Base-by-base conservation (phyloP, 2,797 vertebrate genomes). In the Anabacerthia variegaticeps region DNA sequence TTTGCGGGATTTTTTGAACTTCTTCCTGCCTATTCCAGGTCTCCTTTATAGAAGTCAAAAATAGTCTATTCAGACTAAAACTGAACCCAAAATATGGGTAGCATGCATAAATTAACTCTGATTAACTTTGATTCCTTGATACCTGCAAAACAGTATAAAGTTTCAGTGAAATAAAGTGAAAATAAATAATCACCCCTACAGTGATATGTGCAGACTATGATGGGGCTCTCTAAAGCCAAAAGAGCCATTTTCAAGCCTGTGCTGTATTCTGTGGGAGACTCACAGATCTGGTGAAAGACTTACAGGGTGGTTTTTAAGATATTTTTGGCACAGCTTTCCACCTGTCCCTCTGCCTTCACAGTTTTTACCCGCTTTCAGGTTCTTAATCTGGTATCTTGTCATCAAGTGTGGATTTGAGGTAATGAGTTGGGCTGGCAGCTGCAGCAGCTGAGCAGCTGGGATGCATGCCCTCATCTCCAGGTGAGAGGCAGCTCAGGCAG, bases 401-500 rank as follows among this genome's bases (percentile, higher is more conserved):
- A 3, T 74, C 43, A 32, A 77, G 34, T 56, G 62, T 78, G 75
- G 51, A 72, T 90, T 90, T 93, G 83, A 84, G 77, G 77, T 59
- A 69, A 7, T 67, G 63, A 51, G 27, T 44, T 92, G 71, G 76
- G 41, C 88, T 75, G 82, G 61, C 89, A 91, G 79, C 72, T 80
- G 89, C 75, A 89, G 87, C 87, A 85, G 79, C 82, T 95, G 82
- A 88, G 82, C 79, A 69, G 39, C 85, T 78, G 68, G 51, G 62
- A 84, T 46, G 24, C 43, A 32, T 34, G 19, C 46, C 28, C 36
- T 88, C 55, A 69, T 86, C 77, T 94, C 74, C 71, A 97, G 95
- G 90, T 95, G 88, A 97, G 93, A 89, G 85, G 55, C 43, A 92
- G 51, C 61, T 78, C 74, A 85, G 92, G 74, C 92, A 92, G 90